phyloP scores from a whole-genome alignment of 2,797 vertebrate genomes.

The Tokudaia tokunoshimensis region DNA sequence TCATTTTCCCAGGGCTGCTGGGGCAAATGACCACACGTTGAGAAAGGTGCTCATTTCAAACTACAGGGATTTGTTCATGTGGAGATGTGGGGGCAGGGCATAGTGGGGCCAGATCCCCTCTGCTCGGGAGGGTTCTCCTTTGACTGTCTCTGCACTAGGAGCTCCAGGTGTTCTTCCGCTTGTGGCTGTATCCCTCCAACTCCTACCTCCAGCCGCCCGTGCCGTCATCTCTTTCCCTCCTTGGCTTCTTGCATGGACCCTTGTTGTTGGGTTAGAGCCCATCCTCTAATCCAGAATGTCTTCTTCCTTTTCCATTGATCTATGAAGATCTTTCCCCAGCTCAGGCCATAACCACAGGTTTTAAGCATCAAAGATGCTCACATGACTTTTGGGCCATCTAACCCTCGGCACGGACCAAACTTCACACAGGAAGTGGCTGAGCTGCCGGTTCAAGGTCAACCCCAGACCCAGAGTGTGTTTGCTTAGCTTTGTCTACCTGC shows the following conservation, averaged over 20 bases:
- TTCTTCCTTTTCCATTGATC: not conserved
- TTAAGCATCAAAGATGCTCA: not conserved
- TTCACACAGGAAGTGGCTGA: not conserved
- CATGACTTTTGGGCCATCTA: not conserved
- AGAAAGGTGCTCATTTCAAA: not conserved
- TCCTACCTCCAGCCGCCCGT: too few relatives aligned
- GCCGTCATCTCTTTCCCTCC: not conserved
- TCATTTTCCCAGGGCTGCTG: not conserved
- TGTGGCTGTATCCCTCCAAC: not conserved
- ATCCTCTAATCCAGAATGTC: not conserved
- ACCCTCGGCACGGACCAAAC: not conserved
- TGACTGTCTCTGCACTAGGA: accelerated
- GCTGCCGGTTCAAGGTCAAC: not conserved
- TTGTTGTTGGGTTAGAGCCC: not conserved
- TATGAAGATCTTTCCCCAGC: not conserved
- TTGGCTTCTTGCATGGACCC: not conserved
- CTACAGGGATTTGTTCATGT: not conserved
- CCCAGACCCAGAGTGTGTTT: not conserved
- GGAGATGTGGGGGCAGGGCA: not conserved
- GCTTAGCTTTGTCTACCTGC: not conserved
- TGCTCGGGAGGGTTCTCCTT: not conserved
- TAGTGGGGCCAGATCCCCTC: not conserved
- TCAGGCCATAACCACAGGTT: not conserved
- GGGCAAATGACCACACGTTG: not conserved
- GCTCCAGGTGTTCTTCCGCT: not conserved